Conservation (phyloP, 2,113 vertebrate species). For the Dromas ardeola region DNA sequence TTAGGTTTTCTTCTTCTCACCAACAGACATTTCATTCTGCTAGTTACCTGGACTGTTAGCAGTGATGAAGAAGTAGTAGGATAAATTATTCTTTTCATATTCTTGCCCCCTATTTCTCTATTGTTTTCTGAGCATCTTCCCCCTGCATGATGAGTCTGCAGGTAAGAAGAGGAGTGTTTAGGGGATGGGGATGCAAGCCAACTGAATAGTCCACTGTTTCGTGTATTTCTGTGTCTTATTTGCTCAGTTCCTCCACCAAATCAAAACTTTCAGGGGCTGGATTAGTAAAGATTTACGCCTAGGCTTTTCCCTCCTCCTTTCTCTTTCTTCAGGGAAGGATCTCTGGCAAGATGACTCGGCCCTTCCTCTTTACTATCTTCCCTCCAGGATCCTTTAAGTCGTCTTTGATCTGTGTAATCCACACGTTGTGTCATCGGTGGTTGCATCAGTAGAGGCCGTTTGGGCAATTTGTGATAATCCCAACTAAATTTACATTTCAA, state of each 20-base stretch:
- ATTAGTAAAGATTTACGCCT: not conserved
- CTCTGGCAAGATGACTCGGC: not conserved
- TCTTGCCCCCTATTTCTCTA: not conserved
- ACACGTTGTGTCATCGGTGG: fast-evolving
- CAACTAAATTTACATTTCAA: slow-evolving; percentile 11
- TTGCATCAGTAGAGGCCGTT: not conserved
- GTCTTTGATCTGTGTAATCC: slow-evolving; percentile 15
- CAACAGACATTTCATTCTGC: fast-evolving
- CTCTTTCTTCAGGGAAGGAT: not conserved
- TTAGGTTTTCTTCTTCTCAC: not conserved
- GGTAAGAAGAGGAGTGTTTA: not conserved
- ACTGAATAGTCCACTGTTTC: fast-evolving
- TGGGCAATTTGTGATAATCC: slow-evolving; percentile 33
- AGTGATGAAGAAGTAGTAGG: not conserved
- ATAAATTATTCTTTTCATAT: not conserved
- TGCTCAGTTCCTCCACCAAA: not conserved
- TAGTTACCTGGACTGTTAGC: not conserved
- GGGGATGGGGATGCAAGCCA: not conserved
- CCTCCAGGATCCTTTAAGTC: not conserved
- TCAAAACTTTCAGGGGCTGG: not conserved
- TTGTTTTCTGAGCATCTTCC: not conserved
- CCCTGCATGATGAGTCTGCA: not conserved
- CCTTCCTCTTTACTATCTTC: not conserved
- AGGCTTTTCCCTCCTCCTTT: not conserved
- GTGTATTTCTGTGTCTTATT: not conserved